Evolutionary conservation across 1,140 invertebrate genomes (phyloP).

Genomic region (Phymastichus coffea): DNA sequence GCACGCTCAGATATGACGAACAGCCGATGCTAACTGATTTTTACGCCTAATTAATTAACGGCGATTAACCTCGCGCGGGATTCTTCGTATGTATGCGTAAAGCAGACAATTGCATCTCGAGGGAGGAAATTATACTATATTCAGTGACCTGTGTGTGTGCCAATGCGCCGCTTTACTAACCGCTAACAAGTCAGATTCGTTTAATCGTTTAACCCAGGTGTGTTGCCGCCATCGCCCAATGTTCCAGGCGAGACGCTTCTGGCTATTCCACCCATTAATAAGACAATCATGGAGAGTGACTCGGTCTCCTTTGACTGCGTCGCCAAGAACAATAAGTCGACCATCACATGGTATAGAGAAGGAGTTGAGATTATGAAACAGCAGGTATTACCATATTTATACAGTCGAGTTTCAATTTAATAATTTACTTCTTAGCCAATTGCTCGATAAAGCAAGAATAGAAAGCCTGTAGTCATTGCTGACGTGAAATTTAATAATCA

Average conservation of each 20-base stretch:
- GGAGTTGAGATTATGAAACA: conserved; percentile 62
- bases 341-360: conserved; percentile 72
- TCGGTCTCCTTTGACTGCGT: conserved; percentile 80
- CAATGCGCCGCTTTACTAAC: conserved; percentile 48
- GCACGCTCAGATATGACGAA: not conserved
- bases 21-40: conserved; percentile 10
- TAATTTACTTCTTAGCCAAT: not conserved
- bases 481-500: too few species aligned
- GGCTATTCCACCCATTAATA: conserved; percentile 82
- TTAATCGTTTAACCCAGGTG: conserved; percentile 56
- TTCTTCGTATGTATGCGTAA: not conserved
- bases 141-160: not conserved
- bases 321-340: conserved; percentile 64
- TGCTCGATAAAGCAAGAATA: too few species aligned
- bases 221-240: conserved; percentile 48
- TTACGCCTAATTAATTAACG: conserved; percentile 1
- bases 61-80: not conserved
- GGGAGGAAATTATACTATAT: not conserved
- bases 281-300: conserved; percentile 83
- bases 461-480: too few species aligned
- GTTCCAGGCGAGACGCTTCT: conserved; percentile 81
- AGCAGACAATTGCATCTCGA: too few species aligned
- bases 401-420: not conserved
- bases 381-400: conserved; percentile 40
- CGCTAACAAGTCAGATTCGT: conserved; percentile 48